Conservation (phyloP, 1,140 invertebrate genomes). For the Dendroctonus ponderosae region DNA sequence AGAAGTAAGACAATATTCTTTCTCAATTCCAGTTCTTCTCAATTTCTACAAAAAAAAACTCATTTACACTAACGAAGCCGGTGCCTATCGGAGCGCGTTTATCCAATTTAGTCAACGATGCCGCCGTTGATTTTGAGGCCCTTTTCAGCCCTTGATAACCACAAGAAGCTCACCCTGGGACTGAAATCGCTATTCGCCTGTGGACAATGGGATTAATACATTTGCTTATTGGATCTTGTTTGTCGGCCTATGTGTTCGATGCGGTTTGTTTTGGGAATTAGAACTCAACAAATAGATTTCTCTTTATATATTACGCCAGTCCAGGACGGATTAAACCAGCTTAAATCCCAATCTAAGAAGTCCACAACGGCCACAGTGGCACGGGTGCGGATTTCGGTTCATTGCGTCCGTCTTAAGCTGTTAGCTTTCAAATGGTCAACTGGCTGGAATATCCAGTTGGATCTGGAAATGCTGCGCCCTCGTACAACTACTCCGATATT, state of each 20-base stretch:
- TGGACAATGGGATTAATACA: slow-evolving; percentile 34
- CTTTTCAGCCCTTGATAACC: slow-evolving; percentile 14
- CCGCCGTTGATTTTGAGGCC: slow-evolving; percentile 19
- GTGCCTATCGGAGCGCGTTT: slow-evolving; percentile 24
- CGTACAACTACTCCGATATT: too few relatives aligned
- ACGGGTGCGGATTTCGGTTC: too few relatives aligned
- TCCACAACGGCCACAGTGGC: too few relatives aligned
- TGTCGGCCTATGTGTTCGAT: slow-evolving; percentile 19
- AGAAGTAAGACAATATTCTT: neutral
- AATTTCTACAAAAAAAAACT: slow-evolving; percentile 13
- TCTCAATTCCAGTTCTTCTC: neutral
- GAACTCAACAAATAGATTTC: slow-evolving; percentile 21
- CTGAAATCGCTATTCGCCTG: slow-evolving; percentile 20
- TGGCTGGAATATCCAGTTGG: too few relatives aligned
- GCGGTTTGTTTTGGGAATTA: slow-evolving; percentile 26
- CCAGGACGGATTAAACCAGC: neutral
- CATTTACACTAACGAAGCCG: slow-evolving; percentile 26
- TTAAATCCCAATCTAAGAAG: neutral
- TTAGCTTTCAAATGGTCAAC: too few relatives aligned
- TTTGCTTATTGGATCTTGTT: slow-evolving; percentile 34
- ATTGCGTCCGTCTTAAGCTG: too few relatives aligned
- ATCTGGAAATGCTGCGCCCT: too few relatives aligned
- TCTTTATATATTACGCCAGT: slow-evolving; percentile 14
- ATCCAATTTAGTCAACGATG: slow-evolving; percentile 27
- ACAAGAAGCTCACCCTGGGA: slow-evolving; percentile 2